Evolutionary conservation across 2,113 vertebrate genomes (phyloP).

Genomic region (Thamnaconus septentrionalis): DNA sequence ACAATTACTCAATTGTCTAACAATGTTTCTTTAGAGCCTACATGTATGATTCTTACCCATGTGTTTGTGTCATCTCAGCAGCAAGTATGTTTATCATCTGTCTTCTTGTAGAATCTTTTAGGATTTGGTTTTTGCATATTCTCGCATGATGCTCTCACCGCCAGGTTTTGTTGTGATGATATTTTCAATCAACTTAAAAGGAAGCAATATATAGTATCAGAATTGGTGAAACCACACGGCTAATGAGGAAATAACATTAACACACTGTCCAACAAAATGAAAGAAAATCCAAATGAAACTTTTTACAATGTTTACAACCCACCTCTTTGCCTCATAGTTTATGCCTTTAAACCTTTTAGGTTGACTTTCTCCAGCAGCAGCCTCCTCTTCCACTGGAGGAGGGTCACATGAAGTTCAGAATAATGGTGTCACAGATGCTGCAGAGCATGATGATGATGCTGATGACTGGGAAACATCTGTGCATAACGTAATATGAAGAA

Average conservation of each 20-base stretch:
- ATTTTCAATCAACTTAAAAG: constrained; percentile 3
- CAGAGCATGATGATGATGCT: constrained; percentile 3
- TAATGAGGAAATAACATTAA: not conserved
- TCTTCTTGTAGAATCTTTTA: constrained; percentile 26
- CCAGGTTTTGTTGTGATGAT: constrained; percentile 10
- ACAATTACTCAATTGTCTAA: not conserved
- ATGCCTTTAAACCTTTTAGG: constrained; percentile 12
- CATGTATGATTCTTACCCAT: constrained; percentile 16
- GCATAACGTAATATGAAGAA: not conserved
- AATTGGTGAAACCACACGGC: too few relatives aligned
- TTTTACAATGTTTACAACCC: not conserved
- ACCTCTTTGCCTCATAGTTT: constrained; percentile 12
- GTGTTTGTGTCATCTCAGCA: constrained; percentile 23
- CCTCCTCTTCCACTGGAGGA: constrained; percentile 11
- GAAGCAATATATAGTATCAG: too few relatives aligned
- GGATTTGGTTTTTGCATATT: constrained; percentile 23
- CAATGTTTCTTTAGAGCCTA: constrained; percentile 7
- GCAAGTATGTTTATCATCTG: constrained; percentile 22
- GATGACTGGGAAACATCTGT: not conserved
- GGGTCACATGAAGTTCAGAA: constrained; percentile 14
- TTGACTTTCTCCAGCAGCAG: constrained; percentile 1
- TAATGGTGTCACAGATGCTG: not conserved
- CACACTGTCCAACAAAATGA: not conserved
- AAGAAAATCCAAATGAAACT: not conserved
- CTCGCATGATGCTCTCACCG: constrained; percentile 9